Conservation (phyloP, 2,797 vertebrate genomes). For the Danio albolineatus region DNA sequence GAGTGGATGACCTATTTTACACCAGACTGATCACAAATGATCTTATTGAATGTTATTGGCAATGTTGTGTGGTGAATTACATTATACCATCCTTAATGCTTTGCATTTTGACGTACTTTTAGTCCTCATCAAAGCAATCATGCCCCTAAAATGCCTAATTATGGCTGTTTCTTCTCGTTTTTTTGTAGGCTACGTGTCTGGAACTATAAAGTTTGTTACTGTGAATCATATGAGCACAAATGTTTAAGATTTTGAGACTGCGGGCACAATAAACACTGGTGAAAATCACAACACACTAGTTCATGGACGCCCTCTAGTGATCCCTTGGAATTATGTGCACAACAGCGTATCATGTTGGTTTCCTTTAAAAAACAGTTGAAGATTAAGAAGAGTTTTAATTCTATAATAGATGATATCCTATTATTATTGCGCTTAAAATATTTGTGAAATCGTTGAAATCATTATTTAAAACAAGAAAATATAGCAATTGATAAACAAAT, state of each 20-base stretch:
- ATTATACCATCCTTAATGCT: neutral
- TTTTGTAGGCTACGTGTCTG: neutral
- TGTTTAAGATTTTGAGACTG: neutral
- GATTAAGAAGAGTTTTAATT: neutral
- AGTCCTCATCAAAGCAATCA: neutral
- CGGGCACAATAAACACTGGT: neutral
- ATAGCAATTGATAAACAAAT: too few relatives aligned
- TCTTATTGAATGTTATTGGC: neutral
- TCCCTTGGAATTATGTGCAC: neutral
- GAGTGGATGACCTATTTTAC: constrained; percentile 34
- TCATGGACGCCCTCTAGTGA: constrained; percentile 73
- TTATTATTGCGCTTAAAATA: neutral
- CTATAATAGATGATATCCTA: neutral
- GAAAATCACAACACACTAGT: constrained; percentile 49
- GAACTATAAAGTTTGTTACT: constrained; percentile 2
- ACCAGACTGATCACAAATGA: neutral
- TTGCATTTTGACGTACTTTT: neutral
- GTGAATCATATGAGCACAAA: neutral
- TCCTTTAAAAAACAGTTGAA: too few relatives aligned
- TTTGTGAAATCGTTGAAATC: neutral
- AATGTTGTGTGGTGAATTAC: neutral
- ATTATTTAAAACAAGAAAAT: too few relatives aligned
- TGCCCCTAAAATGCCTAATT: neutral
- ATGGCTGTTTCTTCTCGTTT: neutral
- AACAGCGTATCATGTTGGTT: neutral